Base-by-base conservation (phyloP, 2,888 invertebrate species). In the Synergus itoensis region DNA sequence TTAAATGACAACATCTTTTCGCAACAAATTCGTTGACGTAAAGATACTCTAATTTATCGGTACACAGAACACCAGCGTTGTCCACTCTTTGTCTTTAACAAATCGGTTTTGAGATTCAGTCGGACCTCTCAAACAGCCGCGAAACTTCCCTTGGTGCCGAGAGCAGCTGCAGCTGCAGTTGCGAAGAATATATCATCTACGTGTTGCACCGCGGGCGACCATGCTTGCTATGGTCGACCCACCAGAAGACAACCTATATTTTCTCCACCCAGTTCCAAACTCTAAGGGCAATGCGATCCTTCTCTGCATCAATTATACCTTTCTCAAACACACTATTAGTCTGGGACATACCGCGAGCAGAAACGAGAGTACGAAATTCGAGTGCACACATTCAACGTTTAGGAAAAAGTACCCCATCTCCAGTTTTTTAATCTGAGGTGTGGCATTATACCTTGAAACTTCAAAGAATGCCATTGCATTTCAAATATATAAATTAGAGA, bases 181-280 rank as follows among this genome's bases (percentile, higher is more conserved):
- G 90, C 90, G 89, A 84, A 83, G 89, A 90, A 92, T 91, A 90
- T 91, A 92, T 92, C 92, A 92, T 92, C 91, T 90, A 88, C 89
- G 89, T 89, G 89, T 89, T 89, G 89, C 91, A 90, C 91, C 91
- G 91, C 91, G 86, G 90, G 91, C 91, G 91, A 91, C 89, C 90
- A 87, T 84, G 87, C 84, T 84, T 86, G 84, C 85, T 84, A 85
- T 85, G 87, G 83, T 85, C 86, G 88, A 85, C 85, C 88, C 88
- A 88, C 87, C 82, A 83, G 86, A 89, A 90, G 92, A 91, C 92
- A 92, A 91, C 92, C 92, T 91, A 90, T 92, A 91, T 91, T 92
- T 92, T 91, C 92, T 91, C 90, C 88, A 87, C 89, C 89, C 90
- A 89, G 90, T 90, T 88, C 90, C 90, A 89, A 91, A 91, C 88